A percentile compares a stretch with the other conserved stretches of the same genome.
These are phyloP conservation scores for Eupithecia vulgata DNA, from an alignment of 2,888 invertebrate genomes.

Conservation along the genomic window DNA sequence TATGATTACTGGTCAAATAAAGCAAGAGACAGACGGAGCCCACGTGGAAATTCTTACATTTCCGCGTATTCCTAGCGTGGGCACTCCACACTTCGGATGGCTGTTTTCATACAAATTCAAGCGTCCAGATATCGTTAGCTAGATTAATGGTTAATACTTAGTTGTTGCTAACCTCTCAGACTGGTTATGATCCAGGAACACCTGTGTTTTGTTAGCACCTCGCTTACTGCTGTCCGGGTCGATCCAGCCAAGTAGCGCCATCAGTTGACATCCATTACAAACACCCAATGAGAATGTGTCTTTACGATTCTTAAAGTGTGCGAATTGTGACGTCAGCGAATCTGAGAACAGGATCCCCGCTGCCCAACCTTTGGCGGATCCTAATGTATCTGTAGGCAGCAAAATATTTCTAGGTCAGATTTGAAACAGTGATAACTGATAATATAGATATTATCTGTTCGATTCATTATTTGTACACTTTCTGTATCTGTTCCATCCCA, in stretches of 20 bases:
- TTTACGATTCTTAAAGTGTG: slow-evolving; percentile 87
- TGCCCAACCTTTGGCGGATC: slow-evolving; percentile 99
- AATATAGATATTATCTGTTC: background rate
- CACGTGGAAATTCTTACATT: no score
- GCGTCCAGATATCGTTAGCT: no score
- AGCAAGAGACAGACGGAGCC: no score
- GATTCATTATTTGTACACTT: no score
- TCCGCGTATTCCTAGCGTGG: no score
- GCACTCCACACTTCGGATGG: no score
- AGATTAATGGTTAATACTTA: no score
- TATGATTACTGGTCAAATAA: no score
- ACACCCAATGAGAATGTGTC: slow-evolving; percentile 98
- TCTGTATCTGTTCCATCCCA: no score
- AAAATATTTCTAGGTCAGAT: slow-evolving; percentile 12
- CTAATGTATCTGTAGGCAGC: slow-evolving; percentile 90
- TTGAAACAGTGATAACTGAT: background rate
- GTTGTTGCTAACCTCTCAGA: slow-evolving; percentile 89
- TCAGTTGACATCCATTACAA: slow-evolving; percentile 99
- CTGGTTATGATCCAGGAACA: slow-evolving; percentile 92
- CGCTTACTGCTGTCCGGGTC: slow-evolving; percentile 74
- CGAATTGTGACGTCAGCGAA: slow-evolving; percentile 89
- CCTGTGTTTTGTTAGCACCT: slow-evolving; percentile 71
- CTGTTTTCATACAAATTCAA: no score
- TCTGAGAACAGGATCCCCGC: slow-evolving; percentile 94
- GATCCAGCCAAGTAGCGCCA: slow-evolving; percentile 97